These are phyloP conservation scores for Episyrphus balteatus DNA, from an alignment of 1,140 invertebrate genomes.

Conservation along the genomic window DNA sequence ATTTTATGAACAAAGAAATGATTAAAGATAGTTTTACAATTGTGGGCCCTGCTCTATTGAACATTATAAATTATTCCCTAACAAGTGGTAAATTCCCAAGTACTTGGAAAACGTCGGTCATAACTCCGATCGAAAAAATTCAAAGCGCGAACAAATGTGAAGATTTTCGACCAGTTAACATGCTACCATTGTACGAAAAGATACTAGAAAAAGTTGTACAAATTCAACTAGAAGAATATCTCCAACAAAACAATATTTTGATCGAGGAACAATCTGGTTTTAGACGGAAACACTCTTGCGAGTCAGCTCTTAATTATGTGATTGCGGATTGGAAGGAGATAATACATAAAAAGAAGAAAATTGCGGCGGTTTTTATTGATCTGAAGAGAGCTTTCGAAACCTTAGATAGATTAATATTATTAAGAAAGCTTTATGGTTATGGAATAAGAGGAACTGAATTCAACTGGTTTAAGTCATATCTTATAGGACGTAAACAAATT, in stretches of 20 bases:
- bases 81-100: too few relatives aligned
- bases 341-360: neutral
- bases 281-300: too few relatives aligned
- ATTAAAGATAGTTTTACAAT: too few relatives aligned
- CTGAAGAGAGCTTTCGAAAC: neutral
- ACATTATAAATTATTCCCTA: too few relatives aligned
- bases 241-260: too few relatives aligned
- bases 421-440: neutral
- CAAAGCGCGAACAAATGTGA: too few relatives aligned
- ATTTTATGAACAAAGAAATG: too few relatives aligned
- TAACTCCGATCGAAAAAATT: too few relatives aligned
- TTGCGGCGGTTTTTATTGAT: neutral
- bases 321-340: neutral
- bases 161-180: neutral
- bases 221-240: neutral
- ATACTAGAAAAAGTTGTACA: neutral
- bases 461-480: neutral
- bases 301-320: neutral
- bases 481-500: neutral
- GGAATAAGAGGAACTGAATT: neutral
- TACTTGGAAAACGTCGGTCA: too few relatives aligned
- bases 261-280: too few relatives aligned
- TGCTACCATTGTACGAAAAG: neutral
- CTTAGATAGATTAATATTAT: neutral
- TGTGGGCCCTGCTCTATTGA: too few relatives aligned